Evolutionary conservation across 92 coral and sea anemone species (phyloP), one percentile per base, ranked within the genome.

Genomic region (Nematostella vectensis): DNA sequence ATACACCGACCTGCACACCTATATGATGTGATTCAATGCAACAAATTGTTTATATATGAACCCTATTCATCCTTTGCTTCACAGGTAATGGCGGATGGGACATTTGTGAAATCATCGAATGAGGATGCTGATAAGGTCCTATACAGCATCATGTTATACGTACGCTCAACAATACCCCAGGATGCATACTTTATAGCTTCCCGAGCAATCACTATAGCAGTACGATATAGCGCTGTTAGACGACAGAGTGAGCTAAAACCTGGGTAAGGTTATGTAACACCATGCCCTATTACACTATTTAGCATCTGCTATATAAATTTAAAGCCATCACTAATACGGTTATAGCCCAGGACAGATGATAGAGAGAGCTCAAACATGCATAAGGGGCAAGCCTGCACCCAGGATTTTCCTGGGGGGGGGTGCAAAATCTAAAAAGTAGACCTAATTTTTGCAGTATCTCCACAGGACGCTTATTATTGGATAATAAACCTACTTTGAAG

Each of bases 151-250:
- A 85, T 91, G 98, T 67, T 83, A 54, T 49, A 10, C 27, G 85
- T 74, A 12, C 65, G 98, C 43, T 81, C 72, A 18, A 11, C 0
- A 1, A 73, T 91, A 19, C 84, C 79, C 3, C 2, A 0, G 17
- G 54, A 52, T 21, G 44, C 67, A 15, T 71, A 18, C 56, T 2
- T n/a, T 12, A 0, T n/a, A 0, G 31, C 84, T 17, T 68, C 87
- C 17, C 45, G 23, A 36, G 89, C 98, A 12, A 48, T 74, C 1
- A 78, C 95, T 2, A 77, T 91, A 69, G 91, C 98, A 51, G 64
- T 91, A 26, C 94, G 98, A 21, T 91, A 91, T 74, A 81, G 98
- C 71, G 91, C 85, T 25, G 95, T 91, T 0, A 55, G 98, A 19
- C 51, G 95, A 37, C 98, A 91, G 51, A 53, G 91, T 68, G 79